Percentiles rank a stretch among this genome's conserved stretches.
These are phyloP conservation scores for Dinomys branickii DNA, from an alignment of 2,113 vertebrate genomes.

Conservation along the genomic window DNA sequence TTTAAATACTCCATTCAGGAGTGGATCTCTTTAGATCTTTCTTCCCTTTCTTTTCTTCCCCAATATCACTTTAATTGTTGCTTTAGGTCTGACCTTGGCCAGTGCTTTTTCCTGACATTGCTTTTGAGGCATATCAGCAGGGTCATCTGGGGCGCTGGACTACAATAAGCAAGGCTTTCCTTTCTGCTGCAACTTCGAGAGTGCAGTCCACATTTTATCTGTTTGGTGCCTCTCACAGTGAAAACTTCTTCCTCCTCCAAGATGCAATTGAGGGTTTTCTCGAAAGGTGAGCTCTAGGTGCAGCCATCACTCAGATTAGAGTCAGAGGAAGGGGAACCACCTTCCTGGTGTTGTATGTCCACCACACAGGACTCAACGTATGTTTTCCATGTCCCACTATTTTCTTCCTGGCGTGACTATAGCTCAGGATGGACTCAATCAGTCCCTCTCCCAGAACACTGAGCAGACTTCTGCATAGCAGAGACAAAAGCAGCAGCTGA, in stretches of 20 bases:
- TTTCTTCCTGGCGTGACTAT: background rate
- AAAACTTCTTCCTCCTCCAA: slow-evolving; percentile 41
- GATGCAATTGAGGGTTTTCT: slow-evolving; percentile 53
- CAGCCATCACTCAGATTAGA: background rate
- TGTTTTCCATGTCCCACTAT: background rate
- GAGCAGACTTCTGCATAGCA: background rate
- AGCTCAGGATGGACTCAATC: background rate
- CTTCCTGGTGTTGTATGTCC: background rate
- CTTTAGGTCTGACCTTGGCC: slow-evolving; percentile 73
- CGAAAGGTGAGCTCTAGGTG: background rate
- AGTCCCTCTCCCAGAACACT: background rate
- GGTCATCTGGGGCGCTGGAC: slow-evolving; percentile 72
- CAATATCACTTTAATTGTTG: slow-evolving; percentile 68
- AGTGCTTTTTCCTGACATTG: slow-evolving; percentile 63
- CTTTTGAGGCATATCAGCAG: slow-evolving; percentile 73
- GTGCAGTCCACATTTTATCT: slow-evolving; percentile 61
- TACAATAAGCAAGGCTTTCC: slow-evolving; percentile 73
- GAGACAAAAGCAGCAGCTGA: background rate
- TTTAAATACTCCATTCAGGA: slow-evolving; percentile 6
- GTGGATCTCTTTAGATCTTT: slow-evolving; percentile 53
- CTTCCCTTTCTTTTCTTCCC: slow-evolving; percentile 78
- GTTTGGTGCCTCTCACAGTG: slow-evolving; percentile 48
- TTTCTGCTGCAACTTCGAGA: slow-evolving; percentile 59
- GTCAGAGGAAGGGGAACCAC: background rate
- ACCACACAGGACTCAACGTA: background rate